Evolutionary conservation across 2,113 vertebrate species (phyloP).

Genomic region (Nothocercus julius): DNA sequence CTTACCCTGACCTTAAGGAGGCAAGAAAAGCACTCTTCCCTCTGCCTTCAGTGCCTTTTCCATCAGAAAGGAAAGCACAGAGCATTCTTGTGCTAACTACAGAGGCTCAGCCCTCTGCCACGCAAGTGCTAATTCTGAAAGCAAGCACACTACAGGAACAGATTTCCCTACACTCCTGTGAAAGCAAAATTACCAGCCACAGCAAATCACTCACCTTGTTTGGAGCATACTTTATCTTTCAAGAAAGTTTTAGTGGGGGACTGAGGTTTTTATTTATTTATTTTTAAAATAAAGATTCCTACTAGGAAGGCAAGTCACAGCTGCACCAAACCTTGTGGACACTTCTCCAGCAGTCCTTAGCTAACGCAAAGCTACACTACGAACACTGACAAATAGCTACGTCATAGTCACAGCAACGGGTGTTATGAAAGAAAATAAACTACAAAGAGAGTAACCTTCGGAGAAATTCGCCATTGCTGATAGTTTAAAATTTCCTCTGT

Average conservation of each 20-base stretch:
- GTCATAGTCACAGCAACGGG: background rate
- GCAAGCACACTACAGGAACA: background rate
- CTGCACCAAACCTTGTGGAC: background rate
- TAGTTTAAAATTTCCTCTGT: background rate
- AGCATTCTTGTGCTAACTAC: background rate
- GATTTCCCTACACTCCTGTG: background rate
- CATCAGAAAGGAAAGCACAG: background rate
- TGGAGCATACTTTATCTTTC: background rate
- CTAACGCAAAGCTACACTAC: background rate
- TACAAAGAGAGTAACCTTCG: background rate
- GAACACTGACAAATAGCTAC: background rate
- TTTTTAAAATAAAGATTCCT: background rate
- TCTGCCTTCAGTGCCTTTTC: background rate
- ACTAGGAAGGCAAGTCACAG: background rate
- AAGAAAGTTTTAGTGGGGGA: background rate
- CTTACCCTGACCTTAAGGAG: background rate
- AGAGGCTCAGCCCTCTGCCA: background rate
- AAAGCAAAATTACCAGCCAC: background rate
- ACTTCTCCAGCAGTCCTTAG: background rate
- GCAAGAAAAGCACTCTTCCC: background rate
- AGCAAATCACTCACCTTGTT: accelerated
- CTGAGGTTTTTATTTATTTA: background rate
- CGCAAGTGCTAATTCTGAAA: background rate
- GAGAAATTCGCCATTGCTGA: background rate
- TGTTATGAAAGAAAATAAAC: background rate